Evolutionary conservation across 2,888 invertebrate species (phyloP).

Genomic region (Abrostola tripartita): DNA sequence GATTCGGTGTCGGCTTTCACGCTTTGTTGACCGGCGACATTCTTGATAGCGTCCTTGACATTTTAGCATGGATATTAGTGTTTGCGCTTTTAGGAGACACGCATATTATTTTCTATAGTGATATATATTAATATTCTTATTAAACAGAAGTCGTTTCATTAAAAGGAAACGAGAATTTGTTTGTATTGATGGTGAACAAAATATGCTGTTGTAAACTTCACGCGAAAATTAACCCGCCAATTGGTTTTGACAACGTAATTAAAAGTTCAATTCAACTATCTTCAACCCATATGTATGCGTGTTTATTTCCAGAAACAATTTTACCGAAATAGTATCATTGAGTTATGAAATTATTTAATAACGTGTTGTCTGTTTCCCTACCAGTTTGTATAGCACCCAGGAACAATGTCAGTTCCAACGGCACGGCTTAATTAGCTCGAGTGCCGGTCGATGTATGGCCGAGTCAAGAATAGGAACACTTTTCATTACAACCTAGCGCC

Average conservation of each 20-base stretch:
- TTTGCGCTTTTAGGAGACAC: constrained; percentile 20
- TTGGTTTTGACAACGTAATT: background rate
- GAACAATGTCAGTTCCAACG: constrained; percentile 43
- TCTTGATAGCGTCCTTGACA: constrained; percentile 51
- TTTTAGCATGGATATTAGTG: constrained; percentile 41
- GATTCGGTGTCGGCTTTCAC: constrained; percentile 31
- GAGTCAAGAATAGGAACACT: constrained; percentile 46
- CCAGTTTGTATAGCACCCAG: constrained; percentile 33
- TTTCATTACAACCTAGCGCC: constrained; percentile 44
- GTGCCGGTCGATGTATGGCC: constrained; percentile 46
- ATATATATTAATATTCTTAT: background rate
- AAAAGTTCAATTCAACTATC: background rate
- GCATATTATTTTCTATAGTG: constrained; percentile 18
- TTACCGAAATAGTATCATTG: background rate
- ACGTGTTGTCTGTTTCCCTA: constrained; percentile 6
- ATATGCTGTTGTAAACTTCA: no score
- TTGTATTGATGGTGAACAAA: no score
- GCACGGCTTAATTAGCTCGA: constrained; percentile 50
- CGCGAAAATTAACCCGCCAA: background rate
- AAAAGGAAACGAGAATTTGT: no score
- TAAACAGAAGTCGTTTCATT: no score
- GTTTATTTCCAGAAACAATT: background rate
- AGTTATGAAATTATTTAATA: background rate
- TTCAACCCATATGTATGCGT: background rate
- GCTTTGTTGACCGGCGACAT: constrained; percentile 42